phyloP scores from a whole-genome alignment of 1,140 invertebrate species.

The Drosophila novamexicana region DNA sequence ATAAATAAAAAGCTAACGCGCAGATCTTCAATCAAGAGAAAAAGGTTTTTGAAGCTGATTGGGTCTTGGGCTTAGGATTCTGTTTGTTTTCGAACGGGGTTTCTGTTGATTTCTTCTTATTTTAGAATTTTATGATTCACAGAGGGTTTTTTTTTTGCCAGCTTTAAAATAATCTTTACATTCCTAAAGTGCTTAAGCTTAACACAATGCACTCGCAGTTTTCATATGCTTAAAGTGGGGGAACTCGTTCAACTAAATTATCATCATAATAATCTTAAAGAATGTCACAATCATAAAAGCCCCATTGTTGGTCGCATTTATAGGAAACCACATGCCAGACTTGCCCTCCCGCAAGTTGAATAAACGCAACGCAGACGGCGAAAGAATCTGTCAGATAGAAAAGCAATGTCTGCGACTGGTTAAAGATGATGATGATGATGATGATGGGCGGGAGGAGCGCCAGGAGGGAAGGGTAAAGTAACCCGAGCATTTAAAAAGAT shows the following conservation, averaged over 20 bases:
- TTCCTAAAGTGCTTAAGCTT: too few relatives aligned
- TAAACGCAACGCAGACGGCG: constrained; percentile 10
- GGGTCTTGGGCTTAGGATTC: neutral
- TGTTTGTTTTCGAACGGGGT: neutral
- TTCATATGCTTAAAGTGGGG: too few relatives aligned
- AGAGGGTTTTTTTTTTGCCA: neutral
- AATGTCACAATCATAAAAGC: constrained; percentile 26
- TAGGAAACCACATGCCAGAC: constrained; percentile 16
- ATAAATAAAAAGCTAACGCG: neutral
- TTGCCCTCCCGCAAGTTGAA: constrained; percentile 14
- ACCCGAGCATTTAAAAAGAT: constrained; percentile 21
- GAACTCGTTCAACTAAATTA: constrained; percentile 1
- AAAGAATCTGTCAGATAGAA: constrained; percentile 52
- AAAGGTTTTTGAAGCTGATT: constrained; percentile 14
- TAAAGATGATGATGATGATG: constrained; percentile 11
- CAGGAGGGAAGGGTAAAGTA: neutral
- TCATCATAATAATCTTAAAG: constrained; percentile 12
- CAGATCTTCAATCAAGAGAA: constrained; percentile 11
- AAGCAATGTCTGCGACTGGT: constrained; percentile 57
- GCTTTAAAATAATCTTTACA: too few relatives aligned
- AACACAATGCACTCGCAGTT: neutral
- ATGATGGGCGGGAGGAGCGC: neutral
- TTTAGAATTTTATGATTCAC: neutral
- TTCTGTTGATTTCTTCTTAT: neutral
- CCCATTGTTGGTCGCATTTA: constrained; percentile 9